A percentile compares a stretch with the other conserved stretches of the same genome.
Evolutionary conservation across 2,113 vertebrate genomes (phyloP).

Genomic region (Indicator maculatus): DNA sequence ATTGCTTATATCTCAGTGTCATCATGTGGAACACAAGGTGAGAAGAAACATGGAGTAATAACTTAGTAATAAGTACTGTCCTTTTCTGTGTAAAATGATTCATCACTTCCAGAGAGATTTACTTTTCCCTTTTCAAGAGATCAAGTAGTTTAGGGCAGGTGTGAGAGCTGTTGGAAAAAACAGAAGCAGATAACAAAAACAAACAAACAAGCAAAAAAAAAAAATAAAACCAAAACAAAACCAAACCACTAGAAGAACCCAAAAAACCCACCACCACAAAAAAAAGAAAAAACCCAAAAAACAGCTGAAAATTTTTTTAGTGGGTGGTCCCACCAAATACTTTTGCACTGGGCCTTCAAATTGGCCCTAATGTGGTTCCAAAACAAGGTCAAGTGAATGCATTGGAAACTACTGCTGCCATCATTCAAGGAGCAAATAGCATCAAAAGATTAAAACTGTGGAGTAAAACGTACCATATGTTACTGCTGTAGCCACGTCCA

Average conservation of each 20-base stretch:
- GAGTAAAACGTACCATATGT: conserved; percentile 49
- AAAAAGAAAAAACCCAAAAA: no score
- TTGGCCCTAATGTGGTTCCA: conserved; percentile 15
- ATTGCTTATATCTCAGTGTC: background rate
- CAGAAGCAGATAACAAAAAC: no score
- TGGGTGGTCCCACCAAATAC: conserved; percentile 12
- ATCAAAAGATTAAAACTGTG: conserved; percentile 49
- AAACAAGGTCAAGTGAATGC: conserved; percentile 24
- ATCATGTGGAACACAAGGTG: background rate
- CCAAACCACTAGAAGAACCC: no score
- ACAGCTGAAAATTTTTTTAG: background rate
- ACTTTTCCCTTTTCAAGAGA: background rate
- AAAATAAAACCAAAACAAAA: no score
- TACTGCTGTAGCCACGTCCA: background rate
- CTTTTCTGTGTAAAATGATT: background rate
- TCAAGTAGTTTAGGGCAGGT: conserved; percentile 5
- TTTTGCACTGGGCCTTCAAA: background rate
- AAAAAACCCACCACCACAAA: no score
- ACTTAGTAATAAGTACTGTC: background rate
- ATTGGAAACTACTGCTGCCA: conserved; percentile 36
- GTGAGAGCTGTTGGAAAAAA: background rate
- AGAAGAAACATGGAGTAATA: background rate
- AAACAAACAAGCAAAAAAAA: no score
- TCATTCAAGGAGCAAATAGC: conserved; percentile 30
- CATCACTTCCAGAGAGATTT: background rate